Conservation (phyloP, 1,140 invertebrate species). For the Calliphora vicina region DNA sequence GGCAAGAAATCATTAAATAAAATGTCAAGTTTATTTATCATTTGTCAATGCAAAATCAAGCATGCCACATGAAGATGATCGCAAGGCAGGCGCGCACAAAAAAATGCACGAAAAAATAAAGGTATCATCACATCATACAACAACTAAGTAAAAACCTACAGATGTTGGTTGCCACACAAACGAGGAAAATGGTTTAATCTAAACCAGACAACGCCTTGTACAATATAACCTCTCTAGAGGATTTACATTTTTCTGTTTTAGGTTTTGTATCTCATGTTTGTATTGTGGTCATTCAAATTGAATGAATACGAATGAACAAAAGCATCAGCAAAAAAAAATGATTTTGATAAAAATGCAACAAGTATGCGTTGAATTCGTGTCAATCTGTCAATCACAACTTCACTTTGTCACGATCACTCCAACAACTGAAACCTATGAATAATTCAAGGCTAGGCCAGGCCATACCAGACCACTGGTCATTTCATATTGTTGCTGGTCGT, state of each 20-base stretch:
- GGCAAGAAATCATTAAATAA: conserved; percentile 17
- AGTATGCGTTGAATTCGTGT: conserved; percentile 26
- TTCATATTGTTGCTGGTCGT: background rate
- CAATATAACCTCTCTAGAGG: background rate
- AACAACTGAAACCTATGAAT: conserved; percentile 23
- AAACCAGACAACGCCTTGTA: background rate
- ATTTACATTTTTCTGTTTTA: conserved; percentile 4
- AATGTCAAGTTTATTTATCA: conserved; percentile 32
- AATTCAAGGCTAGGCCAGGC: conserved; percentile 21
- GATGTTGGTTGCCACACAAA: background rate
- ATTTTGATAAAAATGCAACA: conserved; percentile 15
- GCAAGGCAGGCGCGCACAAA: background rate
- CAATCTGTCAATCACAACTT: conserved; percentile 33
- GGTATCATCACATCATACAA: background rate
- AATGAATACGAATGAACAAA: background rate
- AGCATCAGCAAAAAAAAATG: background rate
- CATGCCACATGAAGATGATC: conserved; percentile 6
- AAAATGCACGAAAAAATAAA: background rate
- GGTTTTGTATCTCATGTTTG: background rate
- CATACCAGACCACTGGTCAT: background rate
- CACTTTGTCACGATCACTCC: conserved; percentile 31
- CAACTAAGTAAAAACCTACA: background rate
- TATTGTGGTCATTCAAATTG: conserved; percentile 17
- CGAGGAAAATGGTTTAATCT: background rate
- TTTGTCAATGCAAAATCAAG: conserved; percentile 22